These are phyloP conservation scores for Micronycteris hirsuta DNA, from an alignment of 2,113 vertebrate genomes.

Conservation along the genomic window DNA sequence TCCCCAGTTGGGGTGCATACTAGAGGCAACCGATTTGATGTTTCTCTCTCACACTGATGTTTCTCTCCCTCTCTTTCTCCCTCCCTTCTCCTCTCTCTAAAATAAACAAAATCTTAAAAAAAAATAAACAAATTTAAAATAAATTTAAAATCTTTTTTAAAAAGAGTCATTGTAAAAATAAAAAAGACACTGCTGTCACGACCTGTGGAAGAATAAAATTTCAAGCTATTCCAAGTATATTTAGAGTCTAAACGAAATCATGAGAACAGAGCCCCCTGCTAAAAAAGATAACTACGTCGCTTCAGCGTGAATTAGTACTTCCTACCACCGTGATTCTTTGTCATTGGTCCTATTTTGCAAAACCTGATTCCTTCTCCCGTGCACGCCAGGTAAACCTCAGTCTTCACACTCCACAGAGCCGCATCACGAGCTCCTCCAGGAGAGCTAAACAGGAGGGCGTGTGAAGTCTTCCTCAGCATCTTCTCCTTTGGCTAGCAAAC, in stretches of 20 bases:
- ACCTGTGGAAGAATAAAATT: background rate
- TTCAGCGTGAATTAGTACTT: background rate
- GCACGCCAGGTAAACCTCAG: background rate
- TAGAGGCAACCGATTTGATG: no score
- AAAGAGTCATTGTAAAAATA: background rate
- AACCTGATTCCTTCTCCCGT: background rate
- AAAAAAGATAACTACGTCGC: background rate
- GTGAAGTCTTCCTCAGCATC: background rate
- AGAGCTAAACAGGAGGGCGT: background rate
- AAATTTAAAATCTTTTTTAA: background rate
- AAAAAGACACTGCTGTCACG: background rate
- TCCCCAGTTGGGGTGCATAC: no score
- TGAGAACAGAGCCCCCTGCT: background rate
- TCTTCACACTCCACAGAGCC: background rate
- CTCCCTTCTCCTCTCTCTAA: no score
- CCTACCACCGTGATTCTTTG: background rate
- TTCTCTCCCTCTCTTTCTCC: no score
- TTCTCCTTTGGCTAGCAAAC: slow-evolving; percentile 69
- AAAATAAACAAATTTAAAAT: no score
- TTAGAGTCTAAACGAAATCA: background rate
- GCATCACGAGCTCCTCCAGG: background rate
- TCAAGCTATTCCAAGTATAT: background rate
- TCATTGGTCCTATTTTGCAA: background rate
- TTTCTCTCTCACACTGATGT: no score
- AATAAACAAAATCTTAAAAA: no score